Conservation (phyloP, 2,888 invertebrate genomes). For the Xanthorhoe designata region DNA sequence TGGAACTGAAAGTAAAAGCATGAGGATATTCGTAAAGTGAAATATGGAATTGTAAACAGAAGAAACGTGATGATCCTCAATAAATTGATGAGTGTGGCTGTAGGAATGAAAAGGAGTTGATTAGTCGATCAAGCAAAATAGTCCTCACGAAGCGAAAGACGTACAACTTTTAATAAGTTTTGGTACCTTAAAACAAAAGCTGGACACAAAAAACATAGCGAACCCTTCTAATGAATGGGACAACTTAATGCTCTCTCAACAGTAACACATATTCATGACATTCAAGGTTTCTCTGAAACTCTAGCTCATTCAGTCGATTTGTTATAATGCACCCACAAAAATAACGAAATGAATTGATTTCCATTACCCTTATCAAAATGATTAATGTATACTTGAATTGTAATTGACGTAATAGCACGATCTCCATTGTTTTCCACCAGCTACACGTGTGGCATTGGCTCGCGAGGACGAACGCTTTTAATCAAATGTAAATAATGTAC, state of each 20-base stretch:
- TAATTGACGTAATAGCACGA: conserved; percentile 14
- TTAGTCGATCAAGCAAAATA: too few relatives aligned
- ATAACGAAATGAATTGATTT: conserved; percentile 1
- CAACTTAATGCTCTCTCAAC: too few relatives aligned
- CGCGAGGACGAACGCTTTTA: conserved; percentile 22
- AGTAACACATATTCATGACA: too few relatives aligned
- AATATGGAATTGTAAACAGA: background rate
- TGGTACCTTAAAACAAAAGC: too few relatives aligned
- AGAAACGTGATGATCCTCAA: background rate
- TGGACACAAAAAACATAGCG: too few relatives aligned
- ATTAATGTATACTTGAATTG: conserved; percentile 13
- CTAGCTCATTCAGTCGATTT: background rate
- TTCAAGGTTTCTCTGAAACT: too few relatives aligned
- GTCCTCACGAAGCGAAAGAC: too few relatives aligned
- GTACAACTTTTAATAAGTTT: too few relatives aligned
- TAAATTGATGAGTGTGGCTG: background rate
- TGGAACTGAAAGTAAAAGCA: background rate
- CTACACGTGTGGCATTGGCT: conserved; percentile 30
- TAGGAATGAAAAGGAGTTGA: background rate
- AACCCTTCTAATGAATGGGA: too few relatives aligned
- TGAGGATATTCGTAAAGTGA: background rate
- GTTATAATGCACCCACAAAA: background rate
- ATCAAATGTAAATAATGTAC: conserved; percentile 23
- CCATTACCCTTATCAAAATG: conserved; percentile 10
- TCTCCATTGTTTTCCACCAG: conserved; percentile 21